Evolutionary conservation across 92 coral and sea anemone species (phyloP).

Genomic region (Blastomussa wellsi): DNA sequence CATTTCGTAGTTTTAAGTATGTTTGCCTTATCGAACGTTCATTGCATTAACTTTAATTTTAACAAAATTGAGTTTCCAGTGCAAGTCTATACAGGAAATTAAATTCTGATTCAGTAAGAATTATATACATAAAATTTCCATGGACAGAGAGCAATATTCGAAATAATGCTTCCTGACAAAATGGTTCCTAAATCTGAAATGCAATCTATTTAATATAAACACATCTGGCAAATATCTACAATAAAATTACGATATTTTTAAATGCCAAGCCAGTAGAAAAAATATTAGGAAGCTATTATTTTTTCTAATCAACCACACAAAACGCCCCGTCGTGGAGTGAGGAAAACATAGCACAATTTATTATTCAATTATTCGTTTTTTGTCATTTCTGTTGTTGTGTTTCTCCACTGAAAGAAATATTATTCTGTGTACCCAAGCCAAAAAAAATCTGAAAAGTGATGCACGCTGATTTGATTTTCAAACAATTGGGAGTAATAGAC

Average conservation of each 20-base stretch:
- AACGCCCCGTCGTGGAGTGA: background rate
- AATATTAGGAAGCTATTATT: background rate
- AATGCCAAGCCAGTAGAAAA: background rate
- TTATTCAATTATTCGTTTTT: background rate
- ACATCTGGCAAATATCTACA: background rate
- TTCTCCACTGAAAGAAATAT: background rate
- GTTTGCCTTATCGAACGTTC: background rate
- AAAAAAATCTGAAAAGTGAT: background rate
- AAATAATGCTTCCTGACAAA: background rate
- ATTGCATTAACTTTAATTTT: background rate
- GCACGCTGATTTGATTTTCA: background rate
- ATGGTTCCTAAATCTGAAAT: background rate
- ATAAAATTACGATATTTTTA: background rate
- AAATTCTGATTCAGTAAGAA: background rate
- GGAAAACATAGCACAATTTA: background rate
- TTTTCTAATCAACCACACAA: background rate
- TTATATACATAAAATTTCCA: background rate
- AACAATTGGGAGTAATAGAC: background rate
- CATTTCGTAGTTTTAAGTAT: background rate
- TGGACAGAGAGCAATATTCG: background rate
- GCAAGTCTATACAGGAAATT: background rate
- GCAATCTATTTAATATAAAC: background rate
- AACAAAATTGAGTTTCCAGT: background rate
- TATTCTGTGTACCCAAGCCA: background rate
- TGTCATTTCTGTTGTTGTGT: background rate